Conservation (phyloP, 1,140 invertebrate species). For the Ips nitidus region DNA sequence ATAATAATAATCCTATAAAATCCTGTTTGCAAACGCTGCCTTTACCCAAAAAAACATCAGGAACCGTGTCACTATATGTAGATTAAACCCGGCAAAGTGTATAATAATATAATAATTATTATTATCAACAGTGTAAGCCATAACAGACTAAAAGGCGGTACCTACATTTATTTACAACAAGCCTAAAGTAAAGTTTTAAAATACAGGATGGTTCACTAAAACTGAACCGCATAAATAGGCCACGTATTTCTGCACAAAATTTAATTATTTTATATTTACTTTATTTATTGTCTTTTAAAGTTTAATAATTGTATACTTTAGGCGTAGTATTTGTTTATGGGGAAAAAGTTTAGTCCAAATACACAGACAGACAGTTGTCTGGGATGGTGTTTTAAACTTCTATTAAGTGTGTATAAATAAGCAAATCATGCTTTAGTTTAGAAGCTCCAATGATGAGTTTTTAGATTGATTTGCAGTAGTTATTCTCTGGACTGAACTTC, state of each 20-base stretch:
- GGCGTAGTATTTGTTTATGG: slow-evolving; percentile 1
- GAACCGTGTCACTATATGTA: too few relatives aligned
- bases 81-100: too few relatives aligned
- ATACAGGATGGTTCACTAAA: slow-evolving; percentile 28
- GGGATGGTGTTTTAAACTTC: too few relatives aligned
- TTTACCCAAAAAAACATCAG: too few relatives aligned
- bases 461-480: too few relatives aligned
- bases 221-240: slow-evolving; percentile 29
- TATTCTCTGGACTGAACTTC: too few relatives aligned
- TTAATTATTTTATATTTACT: slow-evolving; percentile 17
- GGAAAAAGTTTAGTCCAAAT: neutral
- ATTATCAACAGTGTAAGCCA: slow-evolving; percentile 13
- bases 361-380: neutral
- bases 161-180: slow-evolving; percentile 25
- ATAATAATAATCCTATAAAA: too few relatives aligned
- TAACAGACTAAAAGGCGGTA: slow-evolving; percentile 16
- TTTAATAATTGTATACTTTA: slow-evolving; percentile 28
- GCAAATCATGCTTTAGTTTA: too few relatives aligned
- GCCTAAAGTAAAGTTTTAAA: slow-evolving; percentile 14
- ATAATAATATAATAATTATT: neutral
- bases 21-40: too few relatives aligned
- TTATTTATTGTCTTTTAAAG: slow-evolving; percentile 27
- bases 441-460: too few relatives aligned
- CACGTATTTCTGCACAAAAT: slow-evolving; percentile 28
- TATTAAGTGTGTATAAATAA: too few relatives aligned